Conservation (phyloP, 2,797 vertebrate species). For the Meda fulgida region DNA sequence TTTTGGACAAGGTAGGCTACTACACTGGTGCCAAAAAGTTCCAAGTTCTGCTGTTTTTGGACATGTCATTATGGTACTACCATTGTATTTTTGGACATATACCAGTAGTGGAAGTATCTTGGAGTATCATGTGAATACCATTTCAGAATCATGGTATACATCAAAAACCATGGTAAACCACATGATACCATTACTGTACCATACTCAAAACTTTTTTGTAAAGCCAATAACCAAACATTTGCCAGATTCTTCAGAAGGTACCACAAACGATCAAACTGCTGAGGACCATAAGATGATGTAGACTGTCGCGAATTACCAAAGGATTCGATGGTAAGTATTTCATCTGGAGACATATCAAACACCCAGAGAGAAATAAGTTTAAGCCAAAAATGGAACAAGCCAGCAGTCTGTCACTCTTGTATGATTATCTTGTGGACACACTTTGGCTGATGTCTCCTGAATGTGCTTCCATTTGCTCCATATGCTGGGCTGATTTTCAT, state of each 20-base stretch:
- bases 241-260: background rate
- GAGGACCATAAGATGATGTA: constrained; percentile 1
- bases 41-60: background rate
- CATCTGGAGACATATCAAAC: constrained; percentile 48
- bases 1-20: background rate
- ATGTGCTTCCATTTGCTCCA: constrained; percentile 36
- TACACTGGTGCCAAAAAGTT: background rate
- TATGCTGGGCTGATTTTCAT: constrained; percentile 47
- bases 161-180: background rate
- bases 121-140: background rate
- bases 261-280: background rate
- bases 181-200: background rate
- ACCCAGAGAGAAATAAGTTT: constrained; percentile 37
- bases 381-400: constrained; percentile 44
- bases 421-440: constrained; percentile 43
- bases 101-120: background rate
- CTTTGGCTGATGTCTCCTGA: constrained; percentile 44
- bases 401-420: constrained; percentile 50
- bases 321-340: constrained; percentile 43
- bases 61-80: background rate
- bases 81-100: background rate
- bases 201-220: background rate
- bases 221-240: background rate
- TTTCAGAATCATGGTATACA: background rate
- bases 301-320: constrained; percentile 14